Conservation (phyloP, 1,140 invertebrate genomes). For the Mylabris phalerata region DNA sequence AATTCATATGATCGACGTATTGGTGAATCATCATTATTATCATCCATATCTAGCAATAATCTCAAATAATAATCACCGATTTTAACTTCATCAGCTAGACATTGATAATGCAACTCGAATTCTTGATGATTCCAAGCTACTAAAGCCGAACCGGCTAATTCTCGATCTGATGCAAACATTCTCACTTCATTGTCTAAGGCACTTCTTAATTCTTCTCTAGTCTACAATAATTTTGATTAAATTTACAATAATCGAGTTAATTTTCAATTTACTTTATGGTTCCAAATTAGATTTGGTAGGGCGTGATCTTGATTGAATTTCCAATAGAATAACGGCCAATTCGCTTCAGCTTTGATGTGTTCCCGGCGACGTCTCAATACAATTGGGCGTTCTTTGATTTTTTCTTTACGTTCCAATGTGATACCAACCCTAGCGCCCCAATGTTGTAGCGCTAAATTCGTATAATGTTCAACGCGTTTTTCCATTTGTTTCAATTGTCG, state of each 20-base stretch:
- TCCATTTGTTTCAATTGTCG: conserved; percentile 69
- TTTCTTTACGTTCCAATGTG: conserved; percentile 56
- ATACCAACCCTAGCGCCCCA: conserved; percentile 77
- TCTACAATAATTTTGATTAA: conserved; percentile 49
- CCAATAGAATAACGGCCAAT: conserved; percentile 93
- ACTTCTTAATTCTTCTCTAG: conserved; percentile 88
- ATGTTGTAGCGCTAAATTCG: conserved; percentile 75
- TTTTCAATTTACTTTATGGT: conserved; percentile 69
- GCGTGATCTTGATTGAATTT: conserved; percentile 93
- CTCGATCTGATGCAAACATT: conserved; percentile 82
- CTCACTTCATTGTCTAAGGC: conserved; percentile 91
- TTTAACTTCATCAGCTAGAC: conserved; percentile 92
- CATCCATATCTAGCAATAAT: conserved; percentile 85
- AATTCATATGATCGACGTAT: conserved; percentile 92
- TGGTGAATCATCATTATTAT: conserved; percentile 75
- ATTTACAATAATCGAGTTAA: background rate
- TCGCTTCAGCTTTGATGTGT: conserved; percentile 84
- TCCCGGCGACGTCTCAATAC: conserved; percentile 85
- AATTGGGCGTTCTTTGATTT: conserved; percentile 68
- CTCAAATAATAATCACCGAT: conserved; percentile 98
- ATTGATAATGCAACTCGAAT: conserved; percentile 90
- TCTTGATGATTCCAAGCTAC: conserved; percentile 98
- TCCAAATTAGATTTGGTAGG: conserved; percentile 97
- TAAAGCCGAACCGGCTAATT: conserved; percentile 70
- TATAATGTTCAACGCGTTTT: conserved; percentile 67